These are phyloP conservation scores for Echinarachnius parma DNA, from an alignment of 53 echinoderm and acorn worm genomes.

Conservation along the genomic window DNA sequence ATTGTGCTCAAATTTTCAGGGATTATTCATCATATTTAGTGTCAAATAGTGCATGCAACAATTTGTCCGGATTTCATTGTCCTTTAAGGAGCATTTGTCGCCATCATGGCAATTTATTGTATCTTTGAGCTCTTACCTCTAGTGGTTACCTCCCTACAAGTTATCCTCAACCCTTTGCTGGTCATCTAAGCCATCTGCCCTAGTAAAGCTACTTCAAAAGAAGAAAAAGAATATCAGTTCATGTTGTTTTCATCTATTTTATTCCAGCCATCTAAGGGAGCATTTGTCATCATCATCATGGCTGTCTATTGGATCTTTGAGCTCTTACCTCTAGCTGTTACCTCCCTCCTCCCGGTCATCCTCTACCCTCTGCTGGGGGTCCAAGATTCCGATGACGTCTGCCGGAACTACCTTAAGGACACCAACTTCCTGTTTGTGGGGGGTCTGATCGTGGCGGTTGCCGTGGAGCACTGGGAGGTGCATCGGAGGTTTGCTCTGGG, in stretches of 20 bases:
- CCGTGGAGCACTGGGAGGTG: conserved; percentile 78
- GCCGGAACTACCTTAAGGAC: conserved; percentile 77
- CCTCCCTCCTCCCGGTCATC: conserved; percentile 77
- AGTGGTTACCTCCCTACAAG: background rate
- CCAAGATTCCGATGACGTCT: conserved; percentile 75
- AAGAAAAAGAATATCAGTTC: background rate
- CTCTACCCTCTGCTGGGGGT: conserved; percentile 84
- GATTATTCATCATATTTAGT: too few species aligned
- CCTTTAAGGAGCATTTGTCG: too few species aligned
- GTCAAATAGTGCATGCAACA: too few species aligned
- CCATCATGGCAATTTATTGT: too few species aligned
- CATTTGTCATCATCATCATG: conserved; percentile 89
- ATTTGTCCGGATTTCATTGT: too few species aligned
- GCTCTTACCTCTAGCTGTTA: conserved; percentile 86
- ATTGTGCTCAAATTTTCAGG: too few species aligned
- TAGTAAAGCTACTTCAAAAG: background rate
- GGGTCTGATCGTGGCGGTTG: conserved; percentile 80
- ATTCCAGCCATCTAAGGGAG: conserved; percentile 72
- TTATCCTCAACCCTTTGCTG: too few species aligned
- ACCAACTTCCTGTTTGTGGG: conserved; percentile 82
- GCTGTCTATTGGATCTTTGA: conserved; percentile 90
- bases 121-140: background rate
- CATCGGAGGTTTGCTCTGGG: conserved; percentile 78
- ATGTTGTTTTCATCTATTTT: background rate
- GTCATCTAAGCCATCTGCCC: too few species aligned